Percentiles rank a stretch among this genome's conserved stretches.
Evolutionary conservation across 2,113 vertebrate genomes (phyloP).

Genomic region (Vidua macroura): DNA sequence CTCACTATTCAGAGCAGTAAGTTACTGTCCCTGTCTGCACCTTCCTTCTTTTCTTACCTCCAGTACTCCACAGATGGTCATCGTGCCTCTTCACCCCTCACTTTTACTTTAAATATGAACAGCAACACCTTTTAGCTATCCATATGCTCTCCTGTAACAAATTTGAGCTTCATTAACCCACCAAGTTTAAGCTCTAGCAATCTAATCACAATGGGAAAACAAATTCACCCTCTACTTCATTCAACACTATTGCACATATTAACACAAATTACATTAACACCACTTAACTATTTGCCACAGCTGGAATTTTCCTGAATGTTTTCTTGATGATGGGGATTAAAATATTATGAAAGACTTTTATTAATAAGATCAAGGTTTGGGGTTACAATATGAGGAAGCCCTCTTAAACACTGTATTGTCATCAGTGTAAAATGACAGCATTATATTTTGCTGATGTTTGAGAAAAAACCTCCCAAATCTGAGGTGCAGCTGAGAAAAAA

Average conservation of each 20-base stretch:
- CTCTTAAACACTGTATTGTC: neutral
- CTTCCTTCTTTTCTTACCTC: neutral
- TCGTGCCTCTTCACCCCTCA: neutral
- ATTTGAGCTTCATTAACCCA: neutral
- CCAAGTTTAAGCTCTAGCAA: neutral
- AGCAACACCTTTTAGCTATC: neutral
- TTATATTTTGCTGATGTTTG: neutral
- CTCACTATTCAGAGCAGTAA: neutral
- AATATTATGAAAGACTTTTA: neutral
- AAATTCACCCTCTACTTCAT: neutral
- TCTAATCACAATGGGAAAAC: neutral
- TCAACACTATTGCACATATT: neutral
- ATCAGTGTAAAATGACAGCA: neutral
- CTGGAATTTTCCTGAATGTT: neutral
- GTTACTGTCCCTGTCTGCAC: neutral
- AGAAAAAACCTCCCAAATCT: neutral
- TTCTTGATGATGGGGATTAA: neutral
- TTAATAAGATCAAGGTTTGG: neutral
- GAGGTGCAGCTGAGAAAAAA: neutral
- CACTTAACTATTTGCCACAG: neutral
- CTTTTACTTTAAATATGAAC: neutral
- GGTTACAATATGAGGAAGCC: neutral
- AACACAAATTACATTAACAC: neutral
- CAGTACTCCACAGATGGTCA: neutral
- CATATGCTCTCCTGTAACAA: neutral